These are phyloP conservation scores for Cathartes aura DNA, from an alignment of 2,113 vertebrate species.

Conservation along the genomic window DNA sequence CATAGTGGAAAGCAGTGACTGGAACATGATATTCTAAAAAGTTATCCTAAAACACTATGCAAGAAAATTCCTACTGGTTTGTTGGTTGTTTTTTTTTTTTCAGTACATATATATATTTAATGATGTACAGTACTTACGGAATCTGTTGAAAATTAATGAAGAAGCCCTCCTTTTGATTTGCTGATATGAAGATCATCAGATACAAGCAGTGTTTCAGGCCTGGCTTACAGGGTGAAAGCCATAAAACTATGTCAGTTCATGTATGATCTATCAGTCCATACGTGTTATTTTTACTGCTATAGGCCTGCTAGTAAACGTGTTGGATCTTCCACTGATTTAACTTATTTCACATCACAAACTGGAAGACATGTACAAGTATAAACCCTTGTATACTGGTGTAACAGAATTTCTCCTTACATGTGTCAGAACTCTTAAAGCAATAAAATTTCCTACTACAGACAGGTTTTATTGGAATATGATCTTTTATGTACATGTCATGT, in stretches of 20 bases:
- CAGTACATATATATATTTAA: background rate
- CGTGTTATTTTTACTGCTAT: background rate
- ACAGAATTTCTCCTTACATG: background rate
- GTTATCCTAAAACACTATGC: background rate
- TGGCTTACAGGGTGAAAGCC: background rate
- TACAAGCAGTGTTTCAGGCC: background rate
- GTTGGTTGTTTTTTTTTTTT: background rate
- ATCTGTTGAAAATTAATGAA: background rate
- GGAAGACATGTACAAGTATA: background rate
- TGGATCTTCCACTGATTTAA: background rate
- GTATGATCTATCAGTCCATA: background rate
- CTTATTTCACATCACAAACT: background rate
- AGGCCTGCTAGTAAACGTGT: background rate
- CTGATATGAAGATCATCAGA: background rate
- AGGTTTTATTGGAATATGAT: background rate
- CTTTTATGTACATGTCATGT: background rate
- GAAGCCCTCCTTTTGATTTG: background rate
- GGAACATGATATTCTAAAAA: background rate
- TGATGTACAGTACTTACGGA: background rate
- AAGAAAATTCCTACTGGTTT: background rate
- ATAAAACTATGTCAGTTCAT: background rate
- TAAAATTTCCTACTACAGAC: background rate
- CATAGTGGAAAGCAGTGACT: background rate
- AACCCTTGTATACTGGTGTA: background rate
- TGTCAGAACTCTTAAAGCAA: background rate